phyloP scores from a whole-genome alignment of 2,888 invertebrate species.

The Latheticus oryzae region DNA sequence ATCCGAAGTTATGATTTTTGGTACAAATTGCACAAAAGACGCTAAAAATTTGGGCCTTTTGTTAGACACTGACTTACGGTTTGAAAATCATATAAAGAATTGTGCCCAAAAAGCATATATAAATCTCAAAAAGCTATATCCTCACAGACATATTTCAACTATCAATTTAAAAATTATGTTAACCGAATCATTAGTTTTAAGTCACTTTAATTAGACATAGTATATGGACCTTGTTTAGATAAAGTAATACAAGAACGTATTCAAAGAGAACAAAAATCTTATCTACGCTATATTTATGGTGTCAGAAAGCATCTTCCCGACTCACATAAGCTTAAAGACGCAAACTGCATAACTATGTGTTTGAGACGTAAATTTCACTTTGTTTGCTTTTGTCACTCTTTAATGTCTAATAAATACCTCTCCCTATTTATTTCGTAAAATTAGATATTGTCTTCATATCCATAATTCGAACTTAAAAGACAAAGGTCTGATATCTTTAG shows the following conservation, averaged over 20 bases:
- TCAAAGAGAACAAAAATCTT: background rate
- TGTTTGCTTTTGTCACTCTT: slow-evolving; percentile 1
- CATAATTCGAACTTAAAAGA: too few species aligned
- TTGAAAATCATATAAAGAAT: slow-evolving; percentile 1
- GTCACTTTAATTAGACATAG: background rate
- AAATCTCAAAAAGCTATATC: slow-evolving; percentile 5
- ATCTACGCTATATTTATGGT: slow-evolving; percentile 3
- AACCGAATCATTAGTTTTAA: slow-evolving; percentile 1
- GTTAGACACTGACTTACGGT: background rate
- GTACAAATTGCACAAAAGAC: slow-evolving; percentile 5
- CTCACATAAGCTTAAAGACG: slow-evolving; percentile 1
- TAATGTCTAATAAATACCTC: background rate
- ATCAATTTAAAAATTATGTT: background rate
- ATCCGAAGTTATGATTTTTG: slow-evolving; percentile 4
- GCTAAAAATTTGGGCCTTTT: background rate
- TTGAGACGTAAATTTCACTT: slow-evolving; percentile 5
- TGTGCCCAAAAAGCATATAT: background rate
- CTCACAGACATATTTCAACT: slow-evolving; percentile 2
- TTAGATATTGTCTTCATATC: too few species aligned
- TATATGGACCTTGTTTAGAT: slow-evolving; percentile 1
- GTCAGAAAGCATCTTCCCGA: slow-evolving; percentile 1
- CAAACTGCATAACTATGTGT: background rate
- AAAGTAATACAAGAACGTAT: slow-evolving; percentile 4
- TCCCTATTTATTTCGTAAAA: slow-evolving; percentile 1
- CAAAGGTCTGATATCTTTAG: too few species aligned